Evolutionary conservation across 2,113 vertebrate species (phyloP).

Genomic region (Cettia cetti): DNA sequence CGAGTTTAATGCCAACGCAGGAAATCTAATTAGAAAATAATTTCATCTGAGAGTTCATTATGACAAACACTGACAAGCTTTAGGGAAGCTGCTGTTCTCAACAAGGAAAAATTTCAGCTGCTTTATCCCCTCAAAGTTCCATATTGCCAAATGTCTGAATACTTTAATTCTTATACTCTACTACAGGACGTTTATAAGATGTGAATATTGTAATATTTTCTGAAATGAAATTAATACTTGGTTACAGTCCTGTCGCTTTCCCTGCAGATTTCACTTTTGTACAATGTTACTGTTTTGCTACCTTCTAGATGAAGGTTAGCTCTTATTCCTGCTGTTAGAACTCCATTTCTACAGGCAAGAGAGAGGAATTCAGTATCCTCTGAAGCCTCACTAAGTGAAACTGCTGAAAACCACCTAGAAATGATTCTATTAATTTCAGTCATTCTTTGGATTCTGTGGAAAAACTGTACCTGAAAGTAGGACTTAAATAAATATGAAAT

Average conservation of each 20-base stretch:
- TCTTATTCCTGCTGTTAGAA: slow-evolving; percentile 19
- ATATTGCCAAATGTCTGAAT: neutral
- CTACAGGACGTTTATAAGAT: neutral
- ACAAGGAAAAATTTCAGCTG: neutral
- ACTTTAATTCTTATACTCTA: neutral
- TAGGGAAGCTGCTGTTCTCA: neutral
- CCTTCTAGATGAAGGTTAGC: slow-evolving; percentile 10
- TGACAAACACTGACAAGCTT: slow-evolving; percentile 9
- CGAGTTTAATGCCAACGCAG: neutral
- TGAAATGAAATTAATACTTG: neutral
- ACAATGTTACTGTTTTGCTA: neutral
- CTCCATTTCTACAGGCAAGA: neutral
- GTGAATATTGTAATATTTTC: neutral
- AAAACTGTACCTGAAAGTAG: neutral
- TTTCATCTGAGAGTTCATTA: neutral
- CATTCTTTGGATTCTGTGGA: neutral
- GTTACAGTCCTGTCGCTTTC: neutral
- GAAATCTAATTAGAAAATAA: slow-evolving; percentile 33
- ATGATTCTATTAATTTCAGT: neutral
- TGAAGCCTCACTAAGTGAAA: neutral
- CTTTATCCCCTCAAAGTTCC: neutral
- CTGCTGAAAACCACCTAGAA: slow-evolving; percentile 29
- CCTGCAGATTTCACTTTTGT: neutral
- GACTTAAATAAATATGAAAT: neutral
- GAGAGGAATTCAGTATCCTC: slow-evolving; percentile 11